Evolutionary conservation across 2,113 vertebrate species (phyloP).

Genomic region (Aspiorhynchus laticeps): DNA sequence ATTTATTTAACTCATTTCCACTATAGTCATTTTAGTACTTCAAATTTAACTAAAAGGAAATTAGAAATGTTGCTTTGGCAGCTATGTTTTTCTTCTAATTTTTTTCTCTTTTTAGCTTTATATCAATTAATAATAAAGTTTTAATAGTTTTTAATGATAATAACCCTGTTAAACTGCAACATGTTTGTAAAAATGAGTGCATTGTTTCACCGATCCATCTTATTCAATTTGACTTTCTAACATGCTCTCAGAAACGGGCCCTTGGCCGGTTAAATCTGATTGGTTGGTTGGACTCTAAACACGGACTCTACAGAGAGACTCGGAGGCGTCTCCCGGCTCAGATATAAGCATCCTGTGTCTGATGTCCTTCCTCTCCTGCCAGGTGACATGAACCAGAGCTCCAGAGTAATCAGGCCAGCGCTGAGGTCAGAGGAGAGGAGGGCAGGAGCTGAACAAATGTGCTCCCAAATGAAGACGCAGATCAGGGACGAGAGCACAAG

Average conservation of each 20-base stretch:
- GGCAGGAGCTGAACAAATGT: not conserved
- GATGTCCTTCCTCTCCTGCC: constrained; percentile 43
- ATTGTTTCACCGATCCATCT: not conserved
- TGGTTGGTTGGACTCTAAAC: not conserved
- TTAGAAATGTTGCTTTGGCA: too few relatives aligned
- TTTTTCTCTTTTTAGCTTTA: not conserved
- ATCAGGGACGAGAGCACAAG: not conserved
- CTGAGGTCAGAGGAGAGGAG: constrained; percentile 63
- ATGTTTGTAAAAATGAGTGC: not conserved
- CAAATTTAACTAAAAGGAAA: too few relatives aligned
- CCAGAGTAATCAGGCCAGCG: constrained; percentile 53
- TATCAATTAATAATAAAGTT: not conserved
- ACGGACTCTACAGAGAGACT: not conserved
- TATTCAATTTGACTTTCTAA: not conserved
- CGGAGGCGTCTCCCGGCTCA: constrained; percentile 5
- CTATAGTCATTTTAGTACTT: not conserved
- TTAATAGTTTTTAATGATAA: not conserved
- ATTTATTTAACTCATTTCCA: too few relatives aligned
- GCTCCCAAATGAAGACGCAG: not conserved
- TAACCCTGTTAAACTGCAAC: not conserved
- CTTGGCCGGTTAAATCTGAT: not conserved
- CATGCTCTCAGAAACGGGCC: not conserved
- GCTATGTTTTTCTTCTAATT: not conserved
- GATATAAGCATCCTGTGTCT: constrained; percentile 53
- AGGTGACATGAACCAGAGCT: constrained; percentile 56